These are phyloP conservation scores for Dioctria linearis DNA, from an alignment of 2,888 invertebrate species.

Conservation along the genomic window DNA sequence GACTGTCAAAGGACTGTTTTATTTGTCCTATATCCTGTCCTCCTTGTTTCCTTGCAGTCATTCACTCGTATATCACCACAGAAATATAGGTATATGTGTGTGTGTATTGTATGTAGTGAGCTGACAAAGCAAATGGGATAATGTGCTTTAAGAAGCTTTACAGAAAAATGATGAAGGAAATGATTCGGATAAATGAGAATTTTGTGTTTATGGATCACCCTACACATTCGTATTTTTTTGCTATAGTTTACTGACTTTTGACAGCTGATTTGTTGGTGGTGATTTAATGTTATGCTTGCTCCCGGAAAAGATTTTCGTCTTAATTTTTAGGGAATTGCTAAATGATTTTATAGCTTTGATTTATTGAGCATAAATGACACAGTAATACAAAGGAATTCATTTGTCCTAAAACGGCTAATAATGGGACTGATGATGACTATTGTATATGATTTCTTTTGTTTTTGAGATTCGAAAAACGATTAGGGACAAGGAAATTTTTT, in stretches of 20 bases:
- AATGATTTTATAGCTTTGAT: constrained; percentile 17
- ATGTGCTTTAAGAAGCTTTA: not conserved
- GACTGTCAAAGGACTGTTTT: constrained; percentile 10
- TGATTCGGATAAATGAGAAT: constrained; percentile 25
- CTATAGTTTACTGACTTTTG: constrained; percentile 31
- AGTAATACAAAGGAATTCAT: too few species aligned
- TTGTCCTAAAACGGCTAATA: too few species aligned
- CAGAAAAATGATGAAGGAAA: not conserved
- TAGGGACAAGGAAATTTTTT: too few species aligned
- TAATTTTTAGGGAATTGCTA: constrained; percentile 29
- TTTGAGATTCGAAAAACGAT: too few species aligned
- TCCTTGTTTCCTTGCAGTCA: too few species aligned
- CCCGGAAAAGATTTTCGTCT: constrained; percentile 20
- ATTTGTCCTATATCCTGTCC: constrained; percentile 14
- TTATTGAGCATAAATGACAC: not conserved
- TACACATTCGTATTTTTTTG: constrained; percentile 4
- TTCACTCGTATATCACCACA: too few species aligned
- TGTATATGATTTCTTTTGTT: too few species aligned
- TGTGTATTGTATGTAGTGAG: constrained; percentile 14
- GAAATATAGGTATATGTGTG: not conserved
- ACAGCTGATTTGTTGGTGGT: constrained; percentile 43
- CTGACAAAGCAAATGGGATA: constrained; percentile 48
- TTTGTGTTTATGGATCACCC: constrained; percentile 41
- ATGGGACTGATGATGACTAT: too few species aligned
- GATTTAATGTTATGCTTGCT: constrained; percentile 9